phyloP scores from a whole-genome alignment of 1,140 invertebrate species.

The Scaptomyza hsui region DNA sequence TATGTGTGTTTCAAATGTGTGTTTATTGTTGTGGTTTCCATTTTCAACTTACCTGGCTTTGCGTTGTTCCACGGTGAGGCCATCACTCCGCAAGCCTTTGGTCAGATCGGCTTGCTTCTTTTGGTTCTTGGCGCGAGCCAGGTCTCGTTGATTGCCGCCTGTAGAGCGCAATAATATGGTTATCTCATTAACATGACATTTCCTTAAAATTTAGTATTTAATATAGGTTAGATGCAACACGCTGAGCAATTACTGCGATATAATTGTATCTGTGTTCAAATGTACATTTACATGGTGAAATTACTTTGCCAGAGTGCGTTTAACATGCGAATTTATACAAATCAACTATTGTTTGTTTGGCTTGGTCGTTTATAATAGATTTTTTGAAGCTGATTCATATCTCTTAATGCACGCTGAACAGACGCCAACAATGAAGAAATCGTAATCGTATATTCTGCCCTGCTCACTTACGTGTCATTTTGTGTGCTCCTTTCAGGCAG shows the following conservation, averaged over 20 bases:
- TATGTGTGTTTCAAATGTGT: neutral
- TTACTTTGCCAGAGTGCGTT: neutral
- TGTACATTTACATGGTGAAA: no score
- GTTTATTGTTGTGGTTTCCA: neutral
- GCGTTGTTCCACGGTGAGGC: slow-evolving; percentile 90
- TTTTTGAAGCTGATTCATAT: neutral
- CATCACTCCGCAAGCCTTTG: slow-evolving; percentile 88
- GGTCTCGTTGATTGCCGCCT: slow-evolving; percentile 94
- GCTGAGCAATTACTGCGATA: no score
- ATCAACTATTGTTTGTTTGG: no score
- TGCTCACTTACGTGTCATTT: slow-evolving; percentile 45
- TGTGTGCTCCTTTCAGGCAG: slow-evolving; percentile 37
- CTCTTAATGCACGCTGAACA: neutral
- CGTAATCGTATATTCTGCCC: no score
- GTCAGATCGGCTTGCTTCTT: slow-evolving; percentile 90
- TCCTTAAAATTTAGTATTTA: no score
- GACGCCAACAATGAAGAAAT: neutral
- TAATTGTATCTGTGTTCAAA: no score
- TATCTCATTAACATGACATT: neutral
- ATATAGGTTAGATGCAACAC: neutral
- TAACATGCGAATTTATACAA: neutral
- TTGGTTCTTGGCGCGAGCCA: slow-evolving; percentile 91
- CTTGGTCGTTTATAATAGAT: neutral
- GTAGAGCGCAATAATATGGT: slow-evolving; percentile 26
- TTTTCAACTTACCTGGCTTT: slow-evolving; percentile 88